phyloP scores from a whole-genome alignment of 2,113 vertebrate species.

The Plecturocebus donacophilus region DNA sequence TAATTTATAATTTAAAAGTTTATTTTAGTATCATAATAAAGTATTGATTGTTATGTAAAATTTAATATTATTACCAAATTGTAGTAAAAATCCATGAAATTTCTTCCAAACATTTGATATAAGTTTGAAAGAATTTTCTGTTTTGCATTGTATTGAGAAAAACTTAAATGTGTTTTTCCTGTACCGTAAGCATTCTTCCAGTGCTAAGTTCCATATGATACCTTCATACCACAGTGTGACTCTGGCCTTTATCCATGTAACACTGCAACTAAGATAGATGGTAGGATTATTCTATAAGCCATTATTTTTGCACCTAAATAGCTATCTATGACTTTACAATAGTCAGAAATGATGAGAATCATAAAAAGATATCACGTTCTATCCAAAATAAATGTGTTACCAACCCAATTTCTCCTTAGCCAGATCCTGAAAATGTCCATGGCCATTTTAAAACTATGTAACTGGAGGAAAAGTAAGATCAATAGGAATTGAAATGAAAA shows the following conservation, averaged over 20 bases:
- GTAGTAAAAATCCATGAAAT: neutral
- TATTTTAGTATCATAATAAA: neutral
- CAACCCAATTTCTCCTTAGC: neutral
- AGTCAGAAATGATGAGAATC: neutral
- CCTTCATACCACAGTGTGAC: neutral
- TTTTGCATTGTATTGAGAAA: neutral
- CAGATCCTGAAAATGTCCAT: neutral
- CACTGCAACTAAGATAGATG: neutral
- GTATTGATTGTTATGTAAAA: neutral
- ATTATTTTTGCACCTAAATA: neutral
- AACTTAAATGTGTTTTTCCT: neutral
- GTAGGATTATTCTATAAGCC: neutral
- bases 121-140: neutral
- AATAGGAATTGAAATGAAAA: neutral
- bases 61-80: neutral
- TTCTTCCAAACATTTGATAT: neutral
- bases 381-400: neutral
- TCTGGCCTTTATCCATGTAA: neutral
- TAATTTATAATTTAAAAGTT: neutral
- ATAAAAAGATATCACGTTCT: neutral
- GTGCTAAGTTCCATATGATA: neutral
- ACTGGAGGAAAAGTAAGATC: neutral
- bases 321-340: neutral
- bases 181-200: neutral
- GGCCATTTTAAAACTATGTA: neutral